phyloP scores from a whole-genome alignment of 2,113 vertebrate genomes.

The human region GRCh38 chr6:57988001-57988500 shows the following conservation, averaged over 20 bases:
- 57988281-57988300: not conserved
- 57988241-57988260: not conserved
- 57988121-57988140: not conserved
- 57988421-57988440: not conserved
- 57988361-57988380: not conserved
- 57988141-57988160: not conserved
- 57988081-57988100: not conserved
- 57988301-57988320: not conserved
- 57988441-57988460: constrained; percentile 28
- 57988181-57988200: not conserved
- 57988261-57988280: not conserved
- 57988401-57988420: not conserved
- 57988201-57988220: not conserved
- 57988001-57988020: not conserved
- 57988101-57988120: not conserved
- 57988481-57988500: constrained; percentile 20
- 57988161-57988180: not conserved
- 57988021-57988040: not conserved
- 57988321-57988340: constrained; percentile 7
- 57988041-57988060: not conserved
- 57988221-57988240: not conserved
- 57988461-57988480: constrained; percentile 27
- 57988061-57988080: not conserved
- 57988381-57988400: not conserved
- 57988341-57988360: not conserved